Conservation (phyloP, 1,140 invertebrate genomes). For the Babylonia areolata region DNA sequence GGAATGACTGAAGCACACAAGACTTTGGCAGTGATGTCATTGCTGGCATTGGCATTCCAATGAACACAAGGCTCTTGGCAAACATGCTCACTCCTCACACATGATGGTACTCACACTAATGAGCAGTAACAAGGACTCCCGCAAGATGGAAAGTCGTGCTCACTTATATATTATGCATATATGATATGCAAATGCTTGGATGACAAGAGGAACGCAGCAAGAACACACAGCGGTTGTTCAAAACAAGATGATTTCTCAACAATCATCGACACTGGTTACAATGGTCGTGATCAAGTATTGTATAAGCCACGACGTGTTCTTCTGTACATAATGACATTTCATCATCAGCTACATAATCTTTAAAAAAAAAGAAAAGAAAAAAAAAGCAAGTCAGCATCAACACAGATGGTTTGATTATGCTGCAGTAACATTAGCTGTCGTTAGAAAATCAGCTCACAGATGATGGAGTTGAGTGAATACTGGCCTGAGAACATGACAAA, state of each 20-base stretch:
- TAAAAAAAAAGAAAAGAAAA: no score
- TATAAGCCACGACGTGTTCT: background rate
- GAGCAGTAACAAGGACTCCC: no score
- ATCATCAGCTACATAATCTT: background rate
- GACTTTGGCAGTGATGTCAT: constrained; percentile 2
- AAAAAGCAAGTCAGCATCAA: no score
- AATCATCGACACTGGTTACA: background rate
- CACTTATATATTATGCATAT: background rate
- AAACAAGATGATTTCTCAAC: no score
- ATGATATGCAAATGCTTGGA: background rate
- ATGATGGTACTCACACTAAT: background rate
- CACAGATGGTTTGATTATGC: no score
- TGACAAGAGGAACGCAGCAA: background rate
- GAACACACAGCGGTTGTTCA: background rate
- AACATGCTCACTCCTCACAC: background rate
- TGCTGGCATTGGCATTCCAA: background rate
- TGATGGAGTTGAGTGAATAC: no score
- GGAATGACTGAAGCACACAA: constrained; percentile 14
- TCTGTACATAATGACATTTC: background rate
- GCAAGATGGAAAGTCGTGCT: no score
- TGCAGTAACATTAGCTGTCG: no score
- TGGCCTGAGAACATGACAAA: no score
- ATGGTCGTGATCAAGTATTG: background rate
- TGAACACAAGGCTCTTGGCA: no score
- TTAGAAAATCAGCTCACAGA: no score